These are phyloP conservation scores for Dryobates pubescens DNA, from an alignment of 2,797 vertebrate genomes.

Conservation along the genomic window DNA sequence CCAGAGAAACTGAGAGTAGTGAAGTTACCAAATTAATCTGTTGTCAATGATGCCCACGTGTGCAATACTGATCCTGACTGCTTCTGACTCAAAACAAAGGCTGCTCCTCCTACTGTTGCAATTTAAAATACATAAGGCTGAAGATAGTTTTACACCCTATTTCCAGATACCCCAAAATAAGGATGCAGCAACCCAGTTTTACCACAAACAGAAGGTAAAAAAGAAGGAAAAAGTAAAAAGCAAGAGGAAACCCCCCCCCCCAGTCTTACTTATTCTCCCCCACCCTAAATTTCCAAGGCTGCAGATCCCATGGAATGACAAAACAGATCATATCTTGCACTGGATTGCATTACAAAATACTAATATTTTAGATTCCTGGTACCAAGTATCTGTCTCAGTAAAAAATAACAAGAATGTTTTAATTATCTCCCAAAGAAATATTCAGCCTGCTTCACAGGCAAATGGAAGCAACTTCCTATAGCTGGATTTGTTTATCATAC, in stretches of 20 bases:
- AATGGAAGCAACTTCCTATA: neutral
- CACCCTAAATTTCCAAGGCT: neutral
- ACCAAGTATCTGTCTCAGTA: neutral
- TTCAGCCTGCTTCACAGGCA: neutral
- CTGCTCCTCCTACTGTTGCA: neutral
- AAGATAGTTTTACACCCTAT: neutral
- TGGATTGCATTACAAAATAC: neutral
- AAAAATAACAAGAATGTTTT: neutral
- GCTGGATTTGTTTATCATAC: neutral
- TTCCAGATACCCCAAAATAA: neutral
- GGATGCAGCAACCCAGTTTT: neutral
- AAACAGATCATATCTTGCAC: neutral
- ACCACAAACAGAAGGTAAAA: neutral
- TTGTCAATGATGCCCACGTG: fast-evolving
- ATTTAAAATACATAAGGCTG: neutral
- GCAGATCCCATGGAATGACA: neutral
- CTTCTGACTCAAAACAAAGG: neutral
- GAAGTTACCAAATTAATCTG: neutral
- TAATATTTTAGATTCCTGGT: neutral
- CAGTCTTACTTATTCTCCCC: neutral
- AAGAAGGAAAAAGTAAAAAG: neutral
- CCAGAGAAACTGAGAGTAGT: neutral
- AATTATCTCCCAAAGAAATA: slow-evolving; percentile 1
- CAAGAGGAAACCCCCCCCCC: neutral
- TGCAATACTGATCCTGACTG: neutral